Conservation (phyloP, 2,113 vertebrate species). For the Apistogramma diplotaenia region DNA sequence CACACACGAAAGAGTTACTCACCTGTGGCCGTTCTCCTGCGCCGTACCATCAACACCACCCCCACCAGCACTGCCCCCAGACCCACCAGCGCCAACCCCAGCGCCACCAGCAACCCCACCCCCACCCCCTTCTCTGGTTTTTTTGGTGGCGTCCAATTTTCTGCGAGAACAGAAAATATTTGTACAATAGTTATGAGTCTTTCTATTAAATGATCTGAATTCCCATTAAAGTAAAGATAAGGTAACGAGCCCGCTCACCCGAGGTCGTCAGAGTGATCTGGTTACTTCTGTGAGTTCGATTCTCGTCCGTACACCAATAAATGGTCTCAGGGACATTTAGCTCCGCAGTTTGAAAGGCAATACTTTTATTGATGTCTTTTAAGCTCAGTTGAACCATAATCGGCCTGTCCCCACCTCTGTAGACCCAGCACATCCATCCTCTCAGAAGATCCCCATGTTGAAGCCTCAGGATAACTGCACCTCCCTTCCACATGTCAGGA, state of each 20-base stretch:
- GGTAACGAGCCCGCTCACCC: slow-evolving; percentile 14
- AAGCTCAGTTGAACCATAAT: fast-evolving
- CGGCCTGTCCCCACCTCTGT: fast-evolving
- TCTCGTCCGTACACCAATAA: slow-evolving; percentile 19
- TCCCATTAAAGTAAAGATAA: not conserved
- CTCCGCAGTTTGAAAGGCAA: fast-evolving
- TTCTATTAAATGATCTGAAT: too few species aligned
- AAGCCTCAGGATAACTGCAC: slow-evolving; percentile 30
- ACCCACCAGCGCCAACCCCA: not conserved
- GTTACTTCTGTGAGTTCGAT: not conserved
- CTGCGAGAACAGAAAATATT: too few species aligned
- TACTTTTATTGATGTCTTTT: fast-evolving
- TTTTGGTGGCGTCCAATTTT: too few species aligned
- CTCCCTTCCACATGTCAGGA: not conserved
- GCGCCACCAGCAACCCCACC: fast-evolving
- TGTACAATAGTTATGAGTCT: too few species aligned
- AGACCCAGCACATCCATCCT: slow-evolving; percentile 24
- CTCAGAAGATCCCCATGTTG: not conserved
- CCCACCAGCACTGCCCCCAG: not conserved
- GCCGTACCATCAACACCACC: not conserved
- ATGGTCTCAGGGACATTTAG: not conserved
- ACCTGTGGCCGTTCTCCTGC: not conserved
- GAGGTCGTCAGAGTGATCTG: slow-evolving; percentile 35
- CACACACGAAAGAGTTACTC: not conserved
- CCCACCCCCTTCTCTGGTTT: too few species aligned